A percentile compares a stretch with the other conserved stretches of the same genome.
These are phyloP conservation scores for Actinia tenebrosa DNA, from an alignment of 64 coral and sea anemone species.

Conservation along the genomic window DNA sequence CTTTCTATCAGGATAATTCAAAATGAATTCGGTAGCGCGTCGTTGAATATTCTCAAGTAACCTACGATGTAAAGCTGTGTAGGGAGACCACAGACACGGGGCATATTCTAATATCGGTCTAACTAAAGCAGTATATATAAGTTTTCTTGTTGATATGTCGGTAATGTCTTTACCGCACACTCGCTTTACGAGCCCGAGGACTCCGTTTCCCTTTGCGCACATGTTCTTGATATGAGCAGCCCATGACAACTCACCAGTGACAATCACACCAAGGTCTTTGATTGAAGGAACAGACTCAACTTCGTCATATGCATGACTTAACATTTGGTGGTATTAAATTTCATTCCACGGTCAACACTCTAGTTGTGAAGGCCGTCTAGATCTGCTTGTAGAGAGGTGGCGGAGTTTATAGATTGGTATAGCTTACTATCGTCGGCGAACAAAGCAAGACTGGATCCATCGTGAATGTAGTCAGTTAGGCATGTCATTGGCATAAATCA, in stretches of 20 bases:
- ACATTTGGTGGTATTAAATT: conserved; percentile 24
- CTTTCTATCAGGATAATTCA: not conserved
- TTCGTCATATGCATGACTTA: conserved; percentile 28
- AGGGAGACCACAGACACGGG: conserved; percentile 41
- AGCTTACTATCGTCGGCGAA: conserved; percentile 48
- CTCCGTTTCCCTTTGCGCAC: too few species aligned
- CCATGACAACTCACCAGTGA: not conserved
- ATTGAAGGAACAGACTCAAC: not conserved
- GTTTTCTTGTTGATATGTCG: conserved; percentile 32
- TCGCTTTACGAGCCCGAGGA: too few species aligned
- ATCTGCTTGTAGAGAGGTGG: conserved; percentile 20
- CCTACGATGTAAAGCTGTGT: conserved; percentile 34
- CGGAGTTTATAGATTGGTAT: conserved; percentile 12
- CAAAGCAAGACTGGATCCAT: not conserved
- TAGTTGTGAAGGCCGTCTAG: conserved; percentile 15
- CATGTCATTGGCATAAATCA: conserved; percentile 19
- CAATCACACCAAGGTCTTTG: conserved; percentile 4
- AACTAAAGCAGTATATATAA: conserved; percentile 52
- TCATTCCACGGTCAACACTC: conserved; percentile 26
- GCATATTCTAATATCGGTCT: conserved; percentile 57
- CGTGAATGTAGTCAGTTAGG: not conserved
- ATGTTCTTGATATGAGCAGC: not conserved
- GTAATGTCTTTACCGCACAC: conserved; percentile 5
- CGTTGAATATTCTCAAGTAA: conserved; percentile 39
- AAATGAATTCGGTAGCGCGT: conserved; percentile 47